A percentile compares a stretch with the other conserved stretches of the same genome.
Evolutionary conservation across 2,797 vertebrate genomes (phyloP).

Genomic region (Distichodus sexfasciatus): DNA sequence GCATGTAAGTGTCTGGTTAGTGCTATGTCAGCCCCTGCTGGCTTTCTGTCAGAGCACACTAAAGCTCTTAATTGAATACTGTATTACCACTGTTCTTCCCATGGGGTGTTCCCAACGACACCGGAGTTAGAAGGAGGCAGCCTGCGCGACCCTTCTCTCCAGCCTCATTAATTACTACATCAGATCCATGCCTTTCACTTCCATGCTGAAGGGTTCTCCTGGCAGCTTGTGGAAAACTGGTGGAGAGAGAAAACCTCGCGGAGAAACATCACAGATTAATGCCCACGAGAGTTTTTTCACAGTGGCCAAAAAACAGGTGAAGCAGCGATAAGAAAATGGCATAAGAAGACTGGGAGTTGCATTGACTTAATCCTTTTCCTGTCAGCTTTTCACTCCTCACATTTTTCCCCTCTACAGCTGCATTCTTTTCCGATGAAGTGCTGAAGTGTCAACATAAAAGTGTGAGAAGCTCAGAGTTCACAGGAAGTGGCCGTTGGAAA

Average conservation of each 20-base stretch:
- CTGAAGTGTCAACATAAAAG: background rate
- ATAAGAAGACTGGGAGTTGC: constrained; percentile 22
- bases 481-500: constrained; percentile 14
- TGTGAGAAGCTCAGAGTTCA: constrained; percentile 16
- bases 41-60: constrained; percentile 48
- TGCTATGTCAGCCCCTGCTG: constrained; percentile 46
- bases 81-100: constrained; percentile 56
- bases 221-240: constrained; percentile 16
- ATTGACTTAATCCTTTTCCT: constrained; percentile 39
- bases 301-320: constrained; percentile 31
- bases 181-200: constrained; percentile 44
- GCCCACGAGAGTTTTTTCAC: constrained; percentile 22
- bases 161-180: constrained; percentile 57
- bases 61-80: constrained; percentile 55
- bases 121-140: constrained; percentile 33
- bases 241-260: constrained; percentile 37
- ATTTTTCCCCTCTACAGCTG: background rate
- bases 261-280: constrained; percentile 15
- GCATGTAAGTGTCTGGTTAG: constrained; percentile 51
- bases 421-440: background rate
- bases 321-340: constrained; percentile 39
- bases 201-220: constrained; percentile 20
- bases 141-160: constrained; percentile 42
- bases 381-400: constrained; percentile 19
- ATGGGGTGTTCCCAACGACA: constrained; percentile 39